phyloP scores from a whole-genome alignment of 2,113 vertebrate species.

The Sphyrna mokarran region DNA sequence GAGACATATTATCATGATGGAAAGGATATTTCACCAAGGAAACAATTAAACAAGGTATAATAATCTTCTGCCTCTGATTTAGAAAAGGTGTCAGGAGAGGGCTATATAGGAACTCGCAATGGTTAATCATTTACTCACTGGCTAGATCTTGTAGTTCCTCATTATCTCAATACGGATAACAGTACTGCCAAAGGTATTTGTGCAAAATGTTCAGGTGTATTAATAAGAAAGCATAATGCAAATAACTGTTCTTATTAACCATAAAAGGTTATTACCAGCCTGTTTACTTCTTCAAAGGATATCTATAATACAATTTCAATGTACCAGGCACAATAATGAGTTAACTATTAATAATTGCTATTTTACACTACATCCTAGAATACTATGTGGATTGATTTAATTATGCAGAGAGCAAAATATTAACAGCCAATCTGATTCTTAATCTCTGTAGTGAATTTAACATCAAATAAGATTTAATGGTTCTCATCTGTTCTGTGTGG shows the following conservation, averaged over 20 bases:
- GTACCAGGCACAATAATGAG: neutral
- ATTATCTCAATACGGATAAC: neutral
- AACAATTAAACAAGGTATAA: neutral
- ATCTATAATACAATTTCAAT: neutral
- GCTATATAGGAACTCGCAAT: neutral
- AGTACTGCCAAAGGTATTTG: neutral
- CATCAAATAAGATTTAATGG: conserved; percentile 33
- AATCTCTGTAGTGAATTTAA: conserved; percentile 10
- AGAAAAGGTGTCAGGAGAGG: neutral
- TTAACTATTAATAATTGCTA: neutral
- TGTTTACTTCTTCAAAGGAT: neutral
- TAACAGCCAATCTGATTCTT: conserved; percentile 21
- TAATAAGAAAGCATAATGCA: neutral
- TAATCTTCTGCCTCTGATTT: neutral
- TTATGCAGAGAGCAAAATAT: neutral
- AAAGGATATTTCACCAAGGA: neutral
- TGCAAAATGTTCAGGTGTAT: neutral
- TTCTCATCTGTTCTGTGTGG: conserved; percentile 3
- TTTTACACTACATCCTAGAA: neutral
- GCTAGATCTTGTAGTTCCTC: neutral
- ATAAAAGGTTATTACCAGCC: neutral
- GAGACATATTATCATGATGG: neutral
- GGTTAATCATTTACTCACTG: neutral
- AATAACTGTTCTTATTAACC: neutral
- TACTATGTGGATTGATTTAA: conserved; percentile 16